A percentile compares a stretch with the other conserved stretches of the same genome.
These are phyloP conservation scores for Panopea generosa DNA, from an alignment of 2,888 invertebrate genomes.

Conservation along the genomic window DNA sequence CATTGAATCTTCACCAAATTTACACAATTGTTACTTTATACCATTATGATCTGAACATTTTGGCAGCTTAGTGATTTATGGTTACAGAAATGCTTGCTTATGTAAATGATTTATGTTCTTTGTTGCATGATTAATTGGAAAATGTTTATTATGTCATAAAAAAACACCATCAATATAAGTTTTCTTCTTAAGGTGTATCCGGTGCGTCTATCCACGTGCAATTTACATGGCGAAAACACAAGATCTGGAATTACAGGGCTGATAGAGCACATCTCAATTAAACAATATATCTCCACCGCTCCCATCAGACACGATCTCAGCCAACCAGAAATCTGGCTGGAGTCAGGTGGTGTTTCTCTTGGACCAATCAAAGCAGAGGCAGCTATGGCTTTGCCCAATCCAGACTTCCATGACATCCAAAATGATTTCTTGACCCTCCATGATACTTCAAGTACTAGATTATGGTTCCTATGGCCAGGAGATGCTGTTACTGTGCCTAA, in stretches of 20 bases:
- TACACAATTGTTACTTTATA: too few relatives aligned
- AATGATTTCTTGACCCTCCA: conserved; percentile 86
- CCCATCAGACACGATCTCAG: conserved; percentile 71
- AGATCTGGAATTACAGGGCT: conserved; percentile 95
- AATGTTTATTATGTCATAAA: too few relatives aligned
- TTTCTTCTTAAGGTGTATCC: conserved; percentile 90
- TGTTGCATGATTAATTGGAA: too few relatives aligned
- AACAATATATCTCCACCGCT: conserved; percentile 89
- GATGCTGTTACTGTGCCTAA: conserved; percentile 84
- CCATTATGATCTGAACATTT: too few relatives aligned
- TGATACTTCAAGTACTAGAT: conserved; percentile 93
- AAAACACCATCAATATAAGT: too few relatives aligned
- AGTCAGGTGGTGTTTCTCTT: conserved; percentile 95
- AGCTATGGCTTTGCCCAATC: conserved; percentile 88
- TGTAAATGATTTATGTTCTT: too few relatives aligned
- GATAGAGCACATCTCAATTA: conserved; percentile 90
- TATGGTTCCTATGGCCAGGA: conserved; percentile 97
- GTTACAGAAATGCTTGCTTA: too few relatives aligned
- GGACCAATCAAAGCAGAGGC: conserved; percentile 96
- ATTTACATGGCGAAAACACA: conserved; percentile 96
- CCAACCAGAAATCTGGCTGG: conserved; percentile 90
- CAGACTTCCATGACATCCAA: conserved; percentile 82
- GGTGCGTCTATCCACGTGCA: conserved; percentile 94
- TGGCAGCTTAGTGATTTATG: too few relatives aligned
- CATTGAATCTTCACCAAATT: too few relatives aligned